Evolutionary conservation across 2,797 vertebrate species (phyloP).

Genomic region (Falco cherrug): DNA sequence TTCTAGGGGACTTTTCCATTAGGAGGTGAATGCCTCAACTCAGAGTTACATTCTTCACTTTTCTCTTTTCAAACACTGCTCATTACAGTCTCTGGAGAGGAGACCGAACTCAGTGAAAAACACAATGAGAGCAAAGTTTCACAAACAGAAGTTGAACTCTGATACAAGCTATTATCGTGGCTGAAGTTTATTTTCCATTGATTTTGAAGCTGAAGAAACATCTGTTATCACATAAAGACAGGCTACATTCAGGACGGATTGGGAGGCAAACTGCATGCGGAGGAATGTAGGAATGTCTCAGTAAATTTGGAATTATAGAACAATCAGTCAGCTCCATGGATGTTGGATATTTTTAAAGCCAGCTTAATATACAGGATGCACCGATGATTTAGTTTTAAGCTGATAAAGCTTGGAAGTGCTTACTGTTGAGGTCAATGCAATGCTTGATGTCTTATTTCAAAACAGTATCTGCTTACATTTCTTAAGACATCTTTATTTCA

Average conservation of each 20-base stretch:
- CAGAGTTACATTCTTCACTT: neutral
- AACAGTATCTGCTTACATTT: neutral
- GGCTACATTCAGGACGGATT: neutral
- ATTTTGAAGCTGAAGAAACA: neutral
- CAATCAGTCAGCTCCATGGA: conserved; percentile 11
- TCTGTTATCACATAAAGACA: neutral
- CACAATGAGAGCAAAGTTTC: neutral
- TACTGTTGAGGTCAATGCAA: neutral
- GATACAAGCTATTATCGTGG: neutral
- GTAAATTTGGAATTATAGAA: neutral
- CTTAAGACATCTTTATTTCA: neutral
- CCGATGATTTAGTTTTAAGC: neutral
- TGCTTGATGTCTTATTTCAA: neutral
- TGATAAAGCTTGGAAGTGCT: neutral
- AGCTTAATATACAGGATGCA: neutral
- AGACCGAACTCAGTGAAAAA: neutral
- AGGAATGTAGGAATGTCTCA: neutral
- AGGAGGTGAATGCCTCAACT: neutral
- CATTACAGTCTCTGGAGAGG: neutral
- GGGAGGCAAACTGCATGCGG: neutral
- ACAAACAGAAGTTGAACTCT: neutral
- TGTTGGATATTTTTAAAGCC: conserved; percentile 15
- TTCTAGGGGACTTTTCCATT: neutral
- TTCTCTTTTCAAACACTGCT: neutral
- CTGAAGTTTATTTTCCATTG: neutral